Conservation (phyloP, 37 sponge, comb jelly and placozoan genomes). For the Amphimedon queenslandica region DNA sequence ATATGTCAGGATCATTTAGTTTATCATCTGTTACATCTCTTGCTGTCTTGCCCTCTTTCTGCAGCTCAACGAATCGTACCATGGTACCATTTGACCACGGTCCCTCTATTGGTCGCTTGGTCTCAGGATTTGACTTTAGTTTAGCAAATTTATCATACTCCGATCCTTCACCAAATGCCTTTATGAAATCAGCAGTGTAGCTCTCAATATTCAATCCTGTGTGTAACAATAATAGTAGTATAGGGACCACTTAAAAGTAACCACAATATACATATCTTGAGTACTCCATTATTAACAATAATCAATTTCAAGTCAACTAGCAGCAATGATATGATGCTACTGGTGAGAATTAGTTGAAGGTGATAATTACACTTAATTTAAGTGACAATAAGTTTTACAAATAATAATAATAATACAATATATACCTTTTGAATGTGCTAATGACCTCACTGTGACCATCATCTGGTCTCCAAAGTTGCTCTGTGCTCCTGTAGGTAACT, state of each 20-base stretch:
- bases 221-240: too few relatives aligned
- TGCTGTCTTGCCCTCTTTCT: conserved; percentile 17
- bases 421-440: conserved; percentile 53
- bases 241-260: too few relatives aligned
- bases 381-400: too few relatives aligned
- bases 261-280: too few relatives aligned
- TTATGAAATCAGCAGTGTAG: neutral
- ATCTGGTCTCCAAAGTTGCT: conserved; percentile 71
- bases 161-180: conserved; percentile 37
- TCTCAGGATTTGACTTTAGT: neutral
- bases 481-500: conserved; percentile 39
- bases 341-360: too few relatives aligned
- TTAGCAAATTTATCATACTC: too few relatives aligned
- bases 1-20: conserved; percentile 32
- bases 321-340: too few relatives aligned
- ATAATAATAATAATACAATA: too few relatives aligned
- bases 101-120: conserved; percentile 20
- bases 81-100: conserved; percentile 33
- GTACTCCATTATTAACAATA: too few relatives aligned
- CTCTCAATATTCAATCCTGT: conserved; percentile 45
- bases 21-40: conserved; percentile 13
- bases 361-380: too few relatives aligned
- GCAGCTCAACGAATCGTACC: conserved; percentile 13
- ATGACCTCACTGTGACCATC: conserved; percentile 44
- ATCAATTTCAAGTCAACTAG: too few relatives aligned